Conservation (phyloP, 2,113 vertebrate species). For the Callithrix jacchus region DNA sequence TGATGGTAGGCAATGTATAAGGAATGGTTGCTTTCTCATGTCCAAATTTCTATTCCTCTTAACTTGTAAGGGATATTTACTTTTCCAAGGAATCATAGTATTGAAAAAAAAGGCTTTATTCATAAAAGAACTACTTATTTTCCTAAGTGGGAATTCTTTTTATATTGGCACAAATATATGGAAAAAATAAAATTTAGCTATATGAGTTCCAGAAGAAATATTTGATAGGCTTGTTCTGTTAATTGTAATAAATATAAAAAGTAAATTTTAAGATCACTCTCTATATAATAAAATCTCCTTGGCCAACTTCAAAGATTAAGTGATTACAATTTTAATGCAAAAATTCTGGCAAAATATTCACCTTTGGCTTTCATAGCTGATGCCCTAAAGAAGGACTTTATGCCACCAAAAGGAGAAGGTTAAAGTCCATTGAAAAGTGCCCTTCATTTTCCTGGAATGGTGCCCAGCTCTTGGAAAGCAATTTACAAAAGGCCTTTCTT, state of each 20-base stretch:
- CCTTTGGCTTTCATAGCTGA: conserved; percentile 19
- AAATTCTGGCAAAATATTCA: conserved; percentile 54
- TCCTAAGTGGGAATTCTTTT: conserved; percentile 45
- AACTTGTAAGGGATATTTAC: conserved; percentile 75
- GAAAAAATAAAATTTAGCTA: conserved; percentile 53
- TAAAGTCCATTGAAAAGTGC: not conserved
- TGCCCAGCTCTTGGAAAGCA: conserved; percentile 25
- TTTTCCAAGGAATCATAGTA: conserved; percentile 66
- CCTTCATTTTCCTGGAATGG: conserved; percentile 65
- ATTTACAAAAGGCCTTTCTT: conserved; percentile 69
- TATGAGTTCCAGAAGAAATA: conserved; percentile 67
- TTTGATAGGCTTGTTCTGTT: conserved; percentile 67
- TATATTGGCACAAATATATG: conserved; percentile 55
- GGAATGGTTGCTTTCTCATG: conserved; percentile 59
- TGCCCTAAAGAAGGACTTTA: conserved; percentile 48
- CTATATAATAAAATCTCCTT: conserved; percentile 69
- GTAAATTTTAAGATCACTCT: conserved; percentile 55
- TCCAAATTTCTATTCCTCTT: conserved; percentile 74
- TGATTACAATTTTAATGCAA: conserved; percentile 48
- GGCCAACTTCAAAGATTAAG: conserved; percentile 67
- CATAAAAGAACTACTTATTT: conserved; percentile 68
- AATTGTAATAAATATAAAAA: conserved; percentile 70
- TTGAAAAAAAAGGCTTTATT: conserved; percentile 66
- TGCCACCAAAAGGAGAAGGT: conserved; percentile 53
- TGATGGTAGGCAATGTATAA: not conserved